Conservation (phyloP, 2,113 vertebrate genomes). For the Callospermophilus lateralis region DNA sequence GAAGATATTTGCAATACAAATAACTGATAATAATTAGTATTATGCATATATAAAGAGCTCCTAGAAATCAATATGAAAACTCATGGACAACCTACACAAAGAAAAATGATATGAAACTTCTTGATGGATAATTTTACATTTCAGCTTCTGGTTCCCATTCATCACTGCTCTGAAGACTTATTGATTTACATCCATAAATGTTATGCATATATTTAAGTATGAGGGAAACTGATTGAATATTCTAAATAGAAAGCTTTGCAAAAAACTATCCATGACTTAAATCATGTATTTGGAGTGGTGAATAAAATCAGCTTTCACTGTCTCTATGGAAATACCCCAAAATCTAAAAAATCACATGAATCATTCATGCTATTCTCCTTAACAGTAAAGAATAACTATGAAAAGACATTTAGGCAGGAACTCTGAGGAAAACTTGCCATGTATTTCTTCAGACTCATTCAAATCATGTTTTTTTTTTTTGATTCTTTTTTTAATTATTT, state of each 20-base stretch:
- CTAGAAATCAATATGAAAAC: constrained; percentile 21
- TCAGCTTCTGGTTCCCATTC: not conserved
- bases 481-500: too few species aligned
- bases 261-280: constrained; percentile 7
- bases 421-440: not conserved
- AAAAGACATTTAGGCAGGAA: not conserved
- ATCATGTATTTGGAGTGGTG: not conserved
- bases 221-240: not conserved
- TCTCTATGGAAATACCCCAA: not conserved
- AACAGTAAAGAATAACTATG: not conserved
- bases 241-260: not conserved
- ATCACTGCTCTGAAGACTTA: not conserved
- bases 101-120: not conserved
- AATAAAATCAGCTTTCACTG: not conserved
- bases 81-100: not conserved
- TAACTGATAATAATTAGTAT: not conserved
- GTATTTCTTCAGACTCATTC: not conserved
- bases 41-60: not conserved
- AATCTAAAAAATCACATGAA: not conserved
- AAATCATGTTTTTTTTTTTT: not conserved
- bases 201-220: not conserved
- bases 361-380: not conserved
- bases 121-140: not conserved
- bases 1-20: not conserved
- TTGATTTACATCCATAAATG: not conserved